Evolutionary conservation across 2,888 invertebrate genomes (phyloP), one percentile per base, ranked within the genome.

Genomic region (Apamea anceps): DNA sequence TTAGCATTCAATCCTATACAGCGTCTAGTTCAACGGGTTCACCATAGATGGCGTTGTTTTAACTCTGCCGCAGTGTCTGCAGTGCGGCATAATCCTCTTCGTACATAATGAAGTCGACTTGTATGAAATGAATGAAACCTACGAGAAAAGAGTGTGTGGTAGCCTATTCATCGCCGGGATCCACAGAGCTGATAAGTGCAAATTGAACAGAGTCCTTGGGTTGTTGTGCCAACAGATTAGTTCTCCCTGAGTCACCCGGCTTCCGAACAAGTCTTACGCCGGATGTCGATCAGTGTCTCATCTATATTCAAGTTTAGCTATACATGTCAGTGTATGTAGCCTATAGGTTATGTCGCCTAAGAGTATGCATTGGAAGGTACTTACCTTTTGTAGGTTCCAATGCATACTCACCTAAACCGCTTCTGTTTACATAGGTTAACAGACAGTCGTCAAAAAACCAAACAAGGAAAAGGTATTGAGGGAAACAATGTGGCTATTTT

Each of bases 1-100:
- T 0, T 45, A 25, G 0, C 18, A 32, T 4, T 73, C 25, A 2
- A 25, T 48, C 48, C 1, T 42, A 25, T 25, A 48, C 37, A 5
- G 13, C 10, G 21, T 32, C 42, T 65, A 79, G 77, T 79, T 79
- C n/a, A 42, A 42, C 28, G 10, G 13, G 6, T 51, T 42, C 13
- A 28, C 18, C 28, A 78, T 54, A 79, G 79, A 70, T 70, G 79
- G 70, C 62, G 79, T 18, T 32, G n/a, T 51, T 62, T 21, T 8
- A 5, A 72, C 60, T 72, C 28, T 18, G 12, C 13, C 5, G 13
- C 21, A 48, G 32, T n/a, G 48, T 60, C 67, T 67, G 37, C 57
- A 67, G 18, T 78, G 51, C 62, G 13, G 68, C 25, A 28, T 57
- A 68, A 32, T 62, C 15, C 28, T 57, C 12, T 28, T 45, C 12